A percentile compares a stretch with the other conserved stretches of the same genome.
phyloP scores from a whole-genome alignment of 2,113 vertebrate genomes.

The Pedetes capensis region DNA sequence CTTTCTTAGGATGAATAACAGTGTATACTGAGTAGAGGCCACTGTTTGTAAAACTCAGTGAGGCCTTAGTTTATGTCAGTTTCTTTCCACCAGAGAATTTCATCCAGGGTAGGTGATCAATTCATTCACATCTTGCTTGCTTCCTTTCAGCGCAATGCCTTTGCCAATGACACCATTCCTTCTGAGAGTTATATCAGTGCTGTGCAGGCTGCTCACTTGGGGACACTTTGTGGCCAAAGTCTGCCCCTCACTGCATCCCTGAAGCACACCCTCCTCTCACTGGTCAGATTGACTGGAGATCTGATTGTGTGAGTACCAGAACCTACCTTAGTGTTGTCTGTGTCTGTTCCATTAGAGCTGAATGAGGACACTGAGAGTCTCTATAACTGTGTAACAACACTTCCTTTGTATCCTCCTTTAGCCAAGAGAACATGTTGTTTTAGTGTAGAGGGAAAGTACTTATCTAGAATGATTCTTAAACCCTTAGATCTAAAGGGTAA shows the following conservation, averaged over 20 bases:
- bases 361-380: not conserved
- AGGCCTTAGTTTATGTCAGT: not conserved
- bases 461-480: not conserved
- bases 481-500: not conserved
- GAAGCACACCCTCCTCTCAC: slow-evolving; percentile 95
- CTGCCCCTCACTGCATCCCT: slow-evolving; percentile 94
- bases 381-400: not conserved
- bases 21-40: not conserved
- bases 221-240: slow-evolving; percentile 94
- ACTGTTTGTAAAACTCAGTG: not conserved
- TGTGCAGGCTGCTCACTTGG: slow-evolving; percentile 96
- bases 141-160: slow-evolving; percentile 92
- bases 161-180: slow-evolving; percentile 97
- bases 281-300: slow-evolving; percentile 96
- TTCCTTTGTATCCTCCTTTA: not conserved
- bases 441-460: not conserved
- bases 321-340: fast-evolving
- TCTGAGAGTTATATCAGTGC: slow-evolving; percentile 98
- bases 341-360: not conserved
- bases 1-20: not conserved
- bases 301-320: slow-evolving; percentile 93
- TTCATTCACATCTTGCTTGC: not conserved
- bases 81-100: not conserved
- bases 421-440: not conserved
- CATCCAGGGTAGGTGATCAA: not conserved